A percentile compares a stretch with the other conserved stretches of the same genome.
phyloP scores from a whole-genome alignment of 2,888 invertebrate genomes.

The Xestia sexstrigata region DNA sequence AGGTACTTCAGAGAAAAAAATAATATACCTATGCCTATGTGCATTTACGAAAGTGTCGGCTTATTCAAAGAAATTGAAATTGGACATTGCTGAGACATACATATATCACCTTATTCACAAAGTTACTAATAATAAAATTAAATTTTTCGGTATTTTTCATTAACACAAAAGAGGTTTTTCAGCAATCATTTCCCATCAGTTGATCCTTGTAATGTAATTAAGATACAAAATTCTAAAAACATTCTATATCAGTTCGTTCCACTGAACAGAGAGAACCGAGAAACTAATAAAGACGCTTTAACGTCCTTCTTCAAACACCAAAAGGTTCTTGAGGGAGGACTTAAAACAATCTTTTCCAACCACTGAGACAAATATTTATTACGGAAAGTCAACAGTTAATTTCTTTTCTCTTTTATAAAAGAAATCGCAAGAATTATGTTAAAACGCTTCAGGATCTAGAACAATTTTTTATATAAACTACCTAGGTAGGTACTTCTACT shows the following conservation, averaged over 20 bases:
- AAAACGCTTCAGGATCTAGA: constrained; percentile 52
- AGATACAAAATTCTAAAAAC: constrained; percentile 34
- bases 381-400: constrained; percentile 73
- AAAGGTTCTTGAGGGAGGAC: constrained; percentile 69
- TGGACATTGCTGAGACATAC: too few species aligned
- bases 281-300: constrained; percentile 68
- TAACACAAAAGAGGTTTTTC: background rate
- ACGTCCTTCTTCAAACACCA: constrained; percentile 70
- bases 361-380: constrained; percentile 78
- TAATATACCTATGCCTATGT: background rate
- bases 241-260: constrained; percentile 47
- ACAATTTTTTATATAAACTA: constrained; percentile 62
- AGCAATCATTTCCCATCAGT: background rate
- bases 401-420: constrained; percentile 68
- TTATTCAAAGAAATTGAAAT: background rate
- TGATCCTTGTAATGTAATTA: constrained; percentile 31
- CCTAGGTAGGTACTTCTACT: constrained; percentile 7
- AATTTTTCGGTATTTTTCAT: background rate
- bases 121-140: background rate
- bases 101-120: background rate
- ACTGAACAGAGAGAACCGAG: constrained; percentile 50
- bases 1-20: background rate
- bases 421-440: constrained; percentile 61
- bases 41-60: background rate
- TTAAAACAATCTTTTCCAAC: constrained; percentile 73